Conservation (phyloP, 2,113 vertebrate species). For the Nesogale talazaci region DNA sequence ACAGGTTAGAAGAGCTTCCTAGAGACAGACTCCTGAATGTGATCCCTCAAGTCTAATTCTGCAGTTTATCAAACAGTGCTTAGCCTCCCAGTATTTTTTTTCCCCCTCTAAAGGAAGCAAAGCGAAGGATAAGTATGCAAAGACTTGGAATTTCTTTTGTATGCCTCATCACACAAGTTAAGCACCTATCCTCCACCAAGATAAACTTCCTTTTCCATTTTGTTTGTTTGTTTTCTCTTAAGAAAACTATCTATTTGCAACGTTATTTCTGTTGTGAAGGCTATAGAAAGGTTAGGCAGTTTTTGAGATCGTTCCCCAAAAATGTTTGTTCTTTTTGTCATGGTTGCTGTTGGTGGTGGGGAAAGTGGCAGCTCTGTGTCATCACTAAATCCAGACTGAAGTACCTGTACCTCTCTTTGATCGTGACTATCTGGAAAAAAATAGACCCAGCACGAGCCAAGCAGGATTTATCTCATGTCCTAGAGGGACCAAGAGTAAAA, state of each 20-base stretch:
- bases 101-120: neutral
- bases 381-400: neutral
- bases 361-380: neutral
- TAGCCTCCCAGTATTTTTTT: neutral
- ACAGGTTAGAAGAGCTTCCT: neutral
- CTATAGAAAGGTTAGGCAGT: neutral
- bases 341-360: neutral
- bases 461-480: neutral
- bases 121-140: neutral
- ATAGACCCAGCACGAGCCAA: neutral
- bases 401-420: neutral
- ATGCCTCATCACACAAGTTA: neutral
- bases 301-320: neutral
- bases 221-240: neutral
- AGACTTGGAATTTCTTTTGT: neutral
- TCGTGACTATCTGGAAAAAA: neutral
- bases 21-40: neutral
- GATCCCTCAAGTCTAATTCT: neutral
- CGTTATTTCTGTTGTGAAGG: neutral
- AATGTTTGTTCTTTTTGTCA: neutral
- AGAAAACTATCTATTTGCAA: neutral
- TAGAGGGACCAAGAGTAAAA: neutral
- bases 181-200: slow-evolving; percentile 1
- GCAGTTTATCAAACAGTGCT: slow-evolving; percentile 8
- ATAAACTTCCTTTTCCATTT: neutral